Evolutionary conservation across 2,113 vertebrate genomes (phyloP).

Genomic region (Apteryx mantelli): DNA sequence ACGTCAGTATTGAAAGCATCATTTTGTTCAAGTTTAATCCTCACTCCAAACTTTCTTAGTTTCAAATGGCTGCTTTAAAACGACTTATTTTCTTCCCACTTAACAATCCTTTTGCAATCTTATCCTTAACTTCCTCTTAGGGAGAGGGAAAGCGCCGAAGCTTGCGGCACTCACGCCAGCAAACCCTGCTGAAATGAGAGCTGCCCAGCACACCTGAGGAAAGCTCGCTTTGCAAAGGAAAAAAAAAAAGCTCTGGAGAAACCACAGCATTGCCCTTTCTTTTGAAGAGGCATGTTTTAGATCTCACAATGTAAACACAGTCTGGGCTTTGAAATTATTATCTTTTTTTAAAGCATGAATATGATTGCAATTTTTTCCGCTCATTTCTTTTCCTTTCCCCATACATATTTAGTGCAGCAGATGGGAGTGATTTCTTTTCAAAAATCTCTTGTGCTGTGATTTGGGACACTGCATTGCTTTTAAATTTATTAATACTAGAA

Average conservation of each 20-base stretch:
- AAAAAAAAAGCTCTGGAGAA: background rate
- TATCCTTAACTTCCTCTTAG: background rate
- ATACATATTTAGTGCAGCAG: too few relatives aligned
- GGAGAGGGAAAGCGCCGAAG: background rate
- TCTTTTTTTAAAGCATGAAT: background rate
- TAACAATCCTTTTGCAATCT: background rate
- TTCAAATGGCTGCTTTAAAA: background rate
- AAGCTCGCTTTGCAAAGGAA: background rate
- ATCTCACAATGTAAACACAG: background rate
- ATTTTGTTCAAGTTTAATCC: background rate
- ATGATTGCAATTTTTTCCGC: background rate
- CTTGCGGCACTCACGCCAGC: background rate
- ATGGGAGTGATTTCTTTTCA: background rate
- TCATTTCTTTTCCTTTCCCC: background rate
- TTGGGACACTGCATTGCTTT: background rate
- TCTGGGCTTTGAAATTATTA: background rate
- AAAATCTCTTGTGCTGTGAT: background rate
- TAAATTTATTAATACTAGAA: background rate
- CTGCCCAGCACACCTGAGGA: background rate
- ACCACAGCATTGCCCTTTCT: background rate
- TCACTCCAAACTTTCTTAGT: background rate
- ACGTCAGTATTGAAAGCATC: background rate
- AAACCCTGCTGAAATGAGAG: background rate
- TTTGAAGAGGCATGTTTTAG: background rate
- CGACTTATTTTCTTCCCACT: background rate